Conservation (phyloP, 2,797 vertebrate species). For the Kryptolebias ocellatus region DNA sequence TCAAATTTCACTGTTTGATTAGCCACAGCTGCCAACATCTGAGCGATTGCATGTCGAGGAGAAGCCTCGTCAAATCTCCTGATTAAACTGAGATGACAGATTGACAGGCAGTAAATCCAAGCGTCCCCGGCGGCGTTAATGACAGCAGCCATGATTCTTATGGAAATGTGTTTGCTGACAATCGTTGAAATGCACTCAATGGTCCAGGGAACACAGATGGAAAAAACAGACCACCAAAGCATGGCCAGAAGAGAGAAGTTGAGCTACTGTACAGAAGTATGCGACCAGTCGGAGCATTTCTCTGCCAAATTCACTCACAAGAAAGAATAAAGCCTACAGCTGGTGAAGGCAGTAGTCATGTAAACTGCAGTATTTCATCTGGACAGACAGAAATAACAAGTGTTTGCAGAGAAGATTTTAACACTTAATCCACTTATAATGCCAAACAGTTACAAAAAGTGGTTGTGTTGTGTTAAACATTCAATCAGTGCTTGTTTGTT, state of each 20-base stretch:
- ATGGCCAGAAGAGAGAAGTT: constrained; percentile 35
- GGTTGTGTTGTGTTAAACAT: no score
- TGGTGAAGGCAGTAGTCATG: no score
- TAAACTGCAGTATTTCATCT: no score
- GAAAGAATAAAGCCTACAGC: constrained; percentile 4
- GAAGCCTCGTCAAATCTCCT: constrained; percentile 4
- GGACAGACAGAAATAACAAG: no score
- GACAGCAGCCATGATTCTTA: constrained; percentile 63
- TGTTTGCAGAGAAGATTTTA: no score
- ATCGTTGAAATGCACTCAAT: constrained; percentile 12
- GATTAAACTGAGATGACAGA: constrained; percentile 45
- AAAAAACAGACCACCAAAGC: constrained; percentile 22
- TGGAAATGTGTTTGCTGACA: constrained; percentile 42
- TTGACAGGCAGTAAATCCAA: constrained; percentile 50
- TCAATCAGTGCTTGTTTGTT: no score
- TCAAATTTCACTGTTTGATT: constrained; percentile 13
- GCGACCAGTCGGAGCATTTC: constrained; percentile 17
- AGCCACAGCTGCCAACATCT: constrained; percentile 29
- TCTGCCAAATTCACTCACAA: constrained; percentile 23
- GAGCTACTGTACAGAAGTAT: constrained; percentile 37
- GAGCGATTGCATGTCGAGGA: constrained; percentile 42
- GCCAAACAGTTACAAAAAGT: no score
- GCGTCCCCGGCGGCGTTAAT: constrained; percentile 61
- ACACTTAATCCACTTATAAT: no score
- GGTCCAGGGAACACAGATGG: background rate